Evolutionary conservation across 2,113 vertebrate genomes (phyloP).

Genomic region (Petrocephalus microphthalmus): DNA sequence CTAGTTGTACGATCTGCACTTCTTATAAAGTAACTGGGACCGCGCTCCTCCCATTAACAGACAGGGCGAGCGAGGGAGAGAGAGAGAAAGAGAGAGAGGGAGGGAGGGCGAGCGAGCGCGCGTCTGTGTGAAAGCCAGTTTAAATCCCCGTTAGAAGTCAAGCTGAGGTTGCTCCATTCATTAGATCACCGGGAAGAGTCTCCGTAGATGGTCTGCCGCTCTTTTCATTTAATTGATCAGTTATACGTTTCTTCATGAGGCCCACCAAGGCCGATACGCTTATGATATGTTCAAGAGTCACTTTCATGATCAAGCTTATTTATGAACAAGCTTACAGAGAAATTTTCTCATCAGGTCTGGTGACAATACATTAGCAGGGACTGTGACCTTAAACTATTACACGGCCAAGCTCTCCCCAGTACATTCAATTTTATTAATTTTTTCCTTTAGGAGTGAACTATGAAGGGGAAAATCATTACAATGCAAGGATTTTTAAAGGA

Average conservation of each 20-base stretch:
- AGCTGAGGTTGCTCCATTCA: background rate
- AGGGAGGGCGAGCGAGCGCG: constrained; percentile 23
- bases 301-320: background rate
- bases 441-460: background rate
- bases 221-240: too few species aligned
- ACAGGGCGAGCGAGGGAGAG: background rate
- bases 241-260: too few species aligned
- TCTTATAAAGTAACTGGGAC: constrained; percentile 66
- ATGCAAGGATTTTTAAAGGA: too few species aligned
- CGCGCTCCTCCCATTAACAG: constrained; percentile 15
- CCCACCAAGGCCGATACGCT: background rate
- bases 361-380: background rate
- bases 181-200: too few species aligned
- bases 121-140: constrained; percentile 26
- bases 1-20: constrained; percentile 55
- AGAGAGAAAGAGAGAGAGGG: background rate
- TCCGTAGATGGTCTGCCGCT: too few species aligned
- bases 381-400: background rate
- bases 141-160: background rate
- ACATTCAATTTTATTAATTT: background rate
- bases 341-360: background rate
- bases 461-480: background rate
- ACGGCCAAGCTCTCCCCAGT: background rate
- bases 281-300: background rate
- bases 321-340: background rate